phyloP scores from a whole-genome alignment of 2,888 invertebrate species.

The Hemaris fuciformis region DNA sequence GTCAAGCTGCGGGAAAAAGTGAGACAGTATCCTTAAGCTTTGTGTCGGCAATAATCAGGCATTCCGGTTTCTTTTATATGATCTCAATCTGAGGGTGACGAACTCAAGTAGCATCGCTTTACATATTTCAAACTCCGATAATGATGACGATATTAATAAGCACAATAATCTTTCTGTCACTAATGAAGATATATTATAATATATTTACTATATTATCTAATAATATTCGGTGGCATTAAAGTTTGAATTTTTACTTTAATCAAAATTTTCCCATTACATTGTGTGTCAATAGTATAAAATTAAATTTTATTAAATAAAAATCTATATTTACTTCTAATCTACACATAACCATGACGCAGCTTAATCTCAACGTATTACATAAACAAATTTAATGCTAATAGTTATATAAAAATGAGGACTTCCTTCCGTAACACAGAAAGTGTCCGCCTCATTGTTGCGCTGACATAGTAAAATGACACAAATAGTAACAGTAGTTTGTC shows the following conservation, averaged over 20 bases:
- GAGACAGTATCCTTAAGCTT: too few species aligned
- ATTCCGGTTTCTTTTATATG: not conserved
- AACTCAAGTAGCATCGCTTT: not conserved
- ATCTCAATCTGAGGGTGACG: not conserved
- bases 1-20: too few species aligned
- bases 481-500: constrained; percentile 46
- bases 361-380: not conserved
- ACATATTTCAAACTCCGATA: not conserved
- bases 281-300: not conserved
- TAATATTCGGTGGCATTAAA: too few species aligned
- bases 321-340: not conserved
- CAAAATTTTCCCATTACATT: too few species aligned
- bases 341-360: not conserved
- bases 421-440: constrained; percentile 2
- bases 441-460: constrained; percentile 11
- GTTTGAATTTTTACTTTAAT: too few species aligned
- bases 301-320: not conserved
- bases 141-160: too few species aligned
- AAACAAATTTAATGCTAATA: constrained; percentile 7
- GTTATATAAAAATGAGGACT: constrained; percentile 6
- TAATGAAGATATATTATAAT: too few species aligned
- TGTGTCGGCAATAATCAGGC: not conserved
- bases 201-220: too few species aligned
- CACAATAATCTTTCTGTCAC: too few species aligned
- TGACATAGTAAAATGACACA: constrained; percentile 43